Evolutionary conservation across 2,888 invertebrate genomes (phyloP).

Genomic region (Eristalinus sepulchralis): DNA sequence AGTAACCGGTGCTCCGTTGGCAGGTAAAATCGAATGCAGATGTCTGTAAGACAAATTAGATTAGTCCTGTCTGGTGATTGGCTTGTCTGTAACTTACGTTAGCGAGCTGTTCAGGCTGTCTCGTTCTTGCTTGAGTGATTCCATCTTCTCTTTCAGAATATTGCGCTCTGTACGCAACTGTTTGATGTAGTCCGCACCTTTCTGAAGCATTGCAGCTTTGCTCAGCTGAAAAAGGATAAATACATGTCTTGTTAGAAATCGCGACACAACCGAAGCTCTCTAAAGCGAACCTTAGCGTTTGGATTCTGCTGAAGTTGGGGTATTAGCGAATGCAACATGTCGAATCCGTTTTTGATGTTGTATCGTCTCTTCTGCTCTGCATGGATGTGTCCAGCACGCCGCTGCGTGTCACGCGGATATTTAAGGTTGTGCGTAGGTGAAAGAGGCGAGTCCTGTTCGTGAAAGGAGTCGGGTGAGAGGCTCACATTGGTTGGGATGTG

Average conservation of each 20-base stretch:
- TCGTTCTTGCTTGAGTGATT: slow-evolving; percentile 91
- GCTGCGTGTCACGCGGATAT: slow-evolving; percentile 84
- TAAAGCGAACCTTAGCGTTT: slow-evolving; percentile 87
- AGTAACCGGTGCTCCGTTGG: slow-evolving; percentile 96
- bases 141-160: slow-evolving; percentile 94
- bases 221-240: slow-evolving; percentile 84
- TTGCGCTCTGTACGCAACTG: slow-evolving; percentile 92
- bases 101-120: slow-evolving; percentile 95
- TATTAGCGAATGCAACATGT: slow-evolving; percentile 94
- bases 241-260: not conserved
- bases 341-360: slow-evolving; percentile 98
- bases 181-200: slow-evolving; percentile 97
- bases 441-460: slow-evolving; percentile 82
- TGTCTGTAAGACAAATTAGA: slow-evolving; percentile 84
- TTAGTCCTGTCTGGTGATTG: not conserved
- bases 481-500: slow-evolving; percentile 73
- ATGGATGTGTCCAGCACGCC: slow-evolving; percentile 94
- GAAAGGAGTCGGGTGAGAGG: slow-evolving; percentile 79
- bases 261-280: not conserved
- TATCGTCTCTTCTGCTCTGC: slow-evolving; percentile 97
- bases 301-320: slow-evolving; percentile 95
- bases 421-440: slow-evolving; percentile 82
- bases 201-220: slow-evolving; percentile 98
- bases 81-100: slow-evolving; percentile 83
- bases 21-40: slow-evolving; percentile 96